phyloP scores from a whole-genome alignment of 2,113 vertebrate genomes.

The Carollia perspicillata region DNA sequence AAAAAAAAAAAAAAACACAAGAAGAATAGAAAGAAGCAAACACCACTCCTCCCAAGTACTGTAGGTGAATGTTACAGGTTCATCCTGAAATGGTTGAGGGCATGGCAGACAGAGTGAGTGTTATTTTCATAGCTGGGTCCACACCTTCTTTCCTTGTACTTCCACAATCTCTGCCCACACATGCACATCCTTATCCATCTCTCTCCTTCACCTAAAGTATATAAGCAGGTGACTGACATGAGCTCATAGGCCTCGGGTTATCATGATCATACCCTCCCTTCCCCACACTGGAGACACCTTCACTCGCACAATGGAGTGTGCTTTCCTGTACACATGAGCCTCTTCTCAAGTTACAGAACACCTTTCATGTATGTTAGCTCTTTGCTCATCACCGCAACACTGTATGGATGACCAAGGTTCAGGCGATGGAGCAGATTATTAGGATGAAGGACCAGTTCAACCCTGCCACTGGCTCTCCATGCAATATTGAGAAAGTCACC shows the following conservation, averaged over 20 bases:
- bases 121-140: background rate
- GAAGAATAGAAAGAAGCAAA: background rate
- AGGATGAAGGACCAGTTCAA: background rate
- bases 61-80: background rate
- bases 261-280: background rate
- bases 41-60: background rate
- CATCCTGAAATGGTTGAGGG: background rate
- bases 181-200: background rate
- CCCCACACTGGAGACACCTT: background rate
- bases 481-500: background rate
- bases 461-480: background rate
- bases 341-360: background rate
- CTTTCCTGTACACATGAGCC: background rate
- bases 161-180: background rate
- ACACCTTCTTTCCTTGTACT: background rate
- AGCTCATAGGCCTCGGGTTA: background rate
- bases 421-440: background rate
- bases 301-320: background rate
- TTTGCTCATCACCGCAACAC: background rate
- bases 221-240: constrained; percentile 4
- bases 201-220: background rate
- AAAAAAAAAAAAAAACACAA: background rate
- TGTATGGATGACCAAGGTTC: background rate
- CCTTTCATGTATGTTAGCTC: background rate
- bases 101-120: rapidly evolving